A percentile compares a stretch with the other conserved stretches of the same genome.
Evolutionary conservation across 2,888 invertebrate genomes (phyloP).

Genomic region (Julus scanicus): DNA sequence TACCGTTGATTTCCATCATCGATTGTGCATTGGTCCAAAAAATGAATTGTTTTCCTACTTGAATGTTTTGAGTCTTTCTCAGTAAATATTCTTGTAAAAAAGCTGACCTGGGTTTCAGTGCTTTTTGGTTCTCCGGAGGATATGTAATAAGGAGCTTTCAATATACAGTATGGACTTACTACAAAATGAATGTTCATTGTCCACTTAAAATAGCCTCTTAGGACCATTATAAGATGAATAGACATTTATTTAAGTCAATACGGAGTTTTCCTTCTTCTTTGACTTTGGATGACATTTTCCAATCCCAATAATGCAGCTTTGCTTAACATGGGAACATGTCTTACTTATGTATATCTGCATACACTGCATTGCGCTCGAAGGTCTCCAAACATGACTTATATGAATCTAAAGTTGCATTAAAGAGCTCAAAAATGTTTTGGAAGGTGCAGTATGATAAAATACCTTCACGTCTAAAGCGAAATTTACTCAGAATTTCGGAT

Average conservation of each 20-base stretch:
- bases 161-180: not conserved
- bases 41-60: not conserved
- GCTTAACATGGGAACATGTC: not conserved
- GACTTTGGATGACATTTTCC: not conserved
- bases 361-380: not conserved
- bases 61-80: not conserved
- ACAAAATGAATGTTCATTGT: conserved; percentile 8
- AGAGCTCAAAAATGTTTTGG: not conserved
- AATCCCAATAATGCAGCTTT: not conserved
- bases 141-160: not conserved
- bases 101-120: not conserved
- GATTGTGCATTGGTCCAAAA: conserved; percentile 22
- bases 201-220: conserved; percentile 30
- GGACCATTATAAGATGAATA: conserved; percentile 19
- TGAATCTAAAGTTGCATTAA: not conserved
- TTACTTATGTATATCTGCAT: not conserved
- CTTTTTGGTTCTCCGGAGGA: not conserved
- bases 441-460: not conserved
- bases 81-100: not conserved
- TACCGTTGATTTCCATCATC: not conserved
- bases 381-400: not conserved
- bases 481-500: not conserved
- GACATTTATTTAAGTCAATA: conserved; percentile 20
- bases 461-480: not conserved
- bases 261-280: not conserved